Evolutionary conservation across 37 sponge, comb jelly and placozoan species (phyloP).

Genomic region (Haliclona indistincta): DNA sequence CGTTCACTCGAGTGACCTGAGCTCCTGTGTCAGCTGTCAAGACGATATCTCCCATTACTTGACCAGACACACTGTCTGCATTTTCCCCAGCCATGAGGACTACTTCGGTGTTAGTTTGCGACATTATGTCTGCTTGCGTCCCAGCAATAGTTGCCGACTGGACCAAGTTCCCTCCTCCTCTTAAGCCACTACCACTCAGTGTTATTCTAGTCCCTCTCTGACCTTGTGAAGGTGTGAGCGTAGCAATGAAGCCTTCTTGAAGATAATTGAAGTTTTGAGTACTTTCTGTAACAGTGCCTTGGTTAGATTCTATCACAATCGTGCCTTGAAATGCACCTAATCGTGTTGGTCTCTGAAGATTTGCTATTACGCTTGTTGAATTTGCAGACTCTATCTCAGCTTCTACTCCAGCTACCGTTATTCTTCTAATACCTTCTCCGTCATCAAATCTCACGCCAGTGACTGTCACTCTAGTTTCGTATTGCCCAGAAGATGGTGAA

Average conservation of each 20-base stretch:
- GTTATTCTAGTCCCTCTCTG: constrained; percentile 56
- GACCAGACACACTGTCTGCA: background rate
- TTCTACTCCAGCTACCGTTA: constrained; percentile 47
- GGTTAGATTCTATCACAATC: constrained; percentile 25
- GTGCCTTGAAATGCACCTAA: constrained; percentile 28
- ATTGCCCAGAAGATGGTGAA: constrained; percentile 33
- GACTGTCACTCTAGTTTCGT: constrained; percentile 64
- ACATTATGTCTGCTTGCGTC: constrained; percentile 14
- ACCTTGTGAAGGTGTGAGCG: constrained; percentile 53
- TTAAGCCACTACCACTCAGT: constrained; percentile 47
- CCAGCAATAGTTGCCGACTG: constrained; percentile 40
- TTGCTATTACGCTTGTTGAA: constrained; percentile 15
- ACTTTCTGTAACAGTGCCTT: constrained; percentile 28
- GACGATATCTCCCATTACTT: constrained; percentile 44
- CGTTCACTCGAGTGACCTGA: constrained; percentile 30
- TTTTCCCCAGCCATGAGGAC: background rate
- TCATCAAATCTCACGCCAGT: constrained; percentile 29
- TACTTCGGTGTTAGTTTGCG: background rate
- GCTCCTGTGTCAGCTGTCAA: constrained; percentile 61
- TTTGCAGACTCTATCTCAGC: constrained; percentile 8
- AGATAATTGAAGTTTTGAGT: constrained; percentile 52
- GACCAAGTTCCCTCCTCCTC: constrained; percentile 52
- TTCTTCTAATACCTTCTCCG: constrained; percentile 27
- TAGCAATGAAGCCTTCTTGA: constrained; percentile 48
- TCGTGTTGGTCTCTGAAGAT: constrained; percentile 38